Base-by-base conservation (phyloP, 2,888 invertebrate species). In the Pilophorus perplexus region DNA sequence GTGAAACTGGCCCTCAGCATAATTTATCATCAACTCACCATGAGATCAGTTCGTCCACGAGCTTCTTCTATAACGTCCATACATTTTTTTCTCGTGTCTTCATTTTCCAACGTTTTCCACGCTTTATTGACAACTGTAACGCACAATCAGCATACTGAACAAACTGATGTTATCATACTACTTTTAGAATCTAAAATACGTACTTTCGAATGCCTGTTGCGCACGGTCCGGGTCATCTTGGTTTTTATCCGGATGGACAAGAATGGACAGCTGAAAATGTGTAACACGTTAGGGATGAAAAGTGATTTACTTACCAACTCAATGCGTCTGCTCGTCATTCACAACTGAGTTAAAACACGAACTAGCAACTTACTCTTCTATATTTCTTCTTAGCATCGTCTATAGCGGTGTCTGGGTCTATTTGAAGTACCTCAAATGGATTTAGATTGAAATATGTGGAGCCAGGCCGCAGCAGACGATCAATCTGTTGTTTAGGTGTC, bases 171-270 rank as follows among this genome's bases (percentile, higher is more conserved):
- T 33, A 33, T 10, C 6, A 16, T 33, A 6, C 12, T 33, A 33
- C 6, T n/a, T 6, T 33, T 33, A 33, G 6, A 33, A 12, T 12
- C 12, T 33, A 33, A 52, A 14, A n/a, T n/a, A 27, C 76, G 74
- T 74, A 80, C 80, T 90, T 80, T 93, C 93, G 77, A 93, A 93
- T 46, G 91, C 90, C 76, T 88, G 85, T 77, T 99, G 95, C 1
- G 99, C 94, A 76, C 95, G 83, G 67, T 98, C 98, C 25, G 85
- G 81, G 77, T 99, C 94, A 80, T 98, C 93, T 80, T 89, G 89
- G 80, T 99, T 99, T 81, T 99, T 99, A 78, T 99, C 99, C 20
- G 99, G 99, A 86, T 99, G 99, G 33, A 99, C 96, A 74, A 99
- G 82, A 77, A 99, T 93, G 16, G 99, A 98, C 75, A 98, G 83